Conservation (phyloP, 2,888 invertebrate species). For the Drosophila paranaensis region DNA sequence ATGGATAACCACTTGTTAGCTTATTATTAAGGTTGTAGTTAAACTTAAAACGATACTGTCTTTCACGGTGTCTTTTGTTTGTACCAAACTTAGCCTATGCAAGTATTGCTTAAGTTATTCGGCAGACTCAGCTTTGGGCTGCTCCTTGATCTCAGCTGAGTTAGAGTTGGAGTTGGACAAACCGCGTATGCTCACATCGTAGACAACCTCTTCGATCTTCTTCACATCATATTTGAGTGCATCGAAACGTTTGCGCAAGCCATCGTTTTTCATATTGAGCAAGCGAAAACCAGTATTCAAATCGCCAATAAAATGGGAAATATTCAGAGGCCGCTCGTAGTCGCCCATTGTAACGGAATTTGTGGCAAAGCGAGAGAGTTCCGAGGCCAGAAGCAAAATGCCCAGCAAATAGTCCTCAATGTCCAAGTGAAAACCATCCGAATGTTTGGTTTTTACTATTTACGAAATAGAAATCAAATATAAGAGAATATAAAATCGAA, state of each 20-base stretch:
- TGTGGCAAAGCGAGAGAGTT: constrained; percentile 93
- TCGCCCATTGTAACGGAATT: constrained; percentile 94
- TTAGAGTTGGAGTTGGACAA: constrained; percentile 82
- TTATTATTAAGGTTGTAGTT: constrained; percentile 17
- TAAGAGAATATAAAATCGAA: background rate
- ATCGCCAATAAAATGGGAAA: constrained; percentile 94
- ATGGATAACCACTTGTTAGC: constrained; percentile 7
- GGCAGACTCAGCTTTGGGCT: constrained; percentile 26
- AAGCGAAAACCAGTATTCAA: constrained; percentile 95
- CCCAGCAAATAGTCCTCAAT: constrained; percentile 96
- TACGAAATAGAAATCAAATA: background rate
- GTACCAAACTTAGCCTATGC: constrained; percentile 17
- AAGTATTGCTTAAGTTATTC: constrained; percentile 22
- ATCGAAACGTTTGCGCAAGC: constrained; percentile 93
- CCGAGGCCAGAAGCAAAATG: constrained; percentile 92
- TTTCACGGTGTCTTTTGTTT: constrained; percentile 2
- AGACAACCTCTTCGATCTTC: constrained; percentile 95
- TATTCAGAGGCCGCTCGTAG: constrained; percentile 91
- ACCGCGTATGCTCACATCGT: constrained; percentile 93
- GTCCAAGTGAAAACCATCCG: constrained; percentile 94
- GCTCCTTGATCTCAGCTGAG: constrained; percentile 40
- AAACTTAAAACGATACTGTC: constrained; percentile 12
- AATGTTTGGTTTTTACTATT: constrained; percentile 87
- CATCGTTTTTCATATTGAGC: constrained; percentile 95
- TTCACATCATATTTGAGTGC: constrained; percentile 96